A percentile compares a stretch with the other conserved stretches of the same genome.
Evolutionary conservation across 2,113 vertebrate species (phyloP).

Genomic region (Thinocorus orbignyianus): DNA sequence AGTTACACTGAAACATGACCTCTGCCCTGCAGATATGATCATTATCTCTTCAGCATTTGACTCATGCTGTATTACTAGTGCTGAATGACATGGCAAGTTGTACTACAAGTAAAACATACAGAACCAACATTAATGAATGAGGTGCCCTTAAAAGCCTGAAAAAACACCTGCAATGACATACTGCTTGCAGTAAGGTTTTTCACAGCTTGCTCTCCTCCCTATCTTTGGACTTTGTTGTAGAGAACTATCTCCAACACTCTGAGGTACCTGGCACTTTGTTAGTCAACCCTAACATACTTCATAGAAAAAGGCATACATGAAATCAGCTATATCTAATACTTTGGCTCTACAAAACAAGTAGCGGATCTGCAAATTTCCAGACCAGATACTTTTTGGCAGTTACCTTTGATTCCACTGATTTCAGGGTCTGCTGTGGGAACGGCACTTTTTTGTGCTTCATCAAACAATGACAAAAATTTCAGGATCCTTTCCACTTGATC

Average conservation of each 20-base stretch:
- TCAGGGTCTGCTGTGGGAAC: not conserved
- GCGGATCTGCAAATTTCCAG: not conserved
- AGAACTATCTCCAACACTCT: not conserved
- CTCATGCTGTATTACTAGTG: not conserved
- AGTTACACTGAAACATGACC: not conserved
- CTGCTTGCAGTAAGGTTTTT: not conserved
- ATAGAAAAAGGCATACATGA: not conserved
- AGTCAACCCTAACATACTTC: not conserved
- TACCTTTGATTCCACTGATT: not conserved
- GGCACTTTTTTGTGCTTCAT: not conserved
- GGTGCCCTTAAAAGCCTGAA: not conserved
- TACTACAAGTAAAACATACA: not conserved
- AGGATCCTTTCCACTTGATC: not conserved
- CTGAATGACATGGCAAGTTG: not conserved
- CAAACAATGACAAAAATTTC: slow-evolving; percentile 7
- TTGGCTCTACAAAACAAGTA: not conserved
- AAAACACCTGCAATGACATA: not conserved
- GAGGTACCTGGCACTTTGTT: not conserved
- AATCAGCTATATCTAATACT: not conserved
- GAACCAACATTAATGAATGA: not conserved
- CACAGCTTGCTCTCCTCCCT: not conserved
- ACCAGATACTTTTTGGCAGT: not conserved
- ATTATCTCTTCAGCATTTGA: not conserved
- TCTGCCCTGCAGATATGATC: not conserved
- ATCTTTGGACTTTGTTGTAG: not conserved